Conservation (phyloP, 2,113 vertebrate species). For the Channa maculata region DNA sequence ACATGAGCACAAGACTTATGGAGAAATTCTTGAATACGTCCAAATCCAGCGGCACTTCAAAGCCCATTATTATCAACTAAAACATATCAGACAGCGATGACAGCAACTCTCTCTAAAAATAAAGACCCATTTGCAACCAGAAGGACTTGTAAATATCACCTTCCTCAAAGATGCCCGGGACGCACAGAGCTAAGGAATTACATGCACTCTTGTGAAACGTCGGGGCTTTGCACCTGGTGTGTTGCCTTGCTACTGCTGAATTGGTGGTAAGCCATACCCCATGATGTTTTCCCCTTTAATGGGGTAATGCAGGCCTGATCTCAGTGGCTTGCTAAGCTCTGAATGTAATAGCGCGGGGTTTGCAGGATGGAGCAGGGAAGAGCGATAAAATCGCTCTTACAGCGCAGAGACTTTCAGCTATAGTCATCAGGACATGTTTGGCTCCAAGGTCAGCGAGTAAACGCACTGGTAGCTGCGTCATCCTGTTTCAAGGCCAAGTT, state of each 20-base stretch:
- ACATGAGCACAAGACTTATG: background rate
- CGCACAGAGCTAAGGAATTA: conserved; percentile 26
- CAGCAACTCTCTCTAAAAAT: conserved; percentile 44
- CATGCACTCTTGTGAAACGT: conserved; percentile 52
- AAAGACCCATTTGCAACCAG: conserved; percentile 51
- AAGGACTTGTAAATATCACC: conserved; percentile 69
- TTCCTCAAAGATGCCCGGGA: conserved; percentile 57
- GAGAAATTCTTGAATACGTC: too few relatives aligned
- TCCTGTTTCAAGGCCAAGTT: conserved; percentile 81
- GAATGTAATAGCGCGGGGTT: conserved; percentile 12
- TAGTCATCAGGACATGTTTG: conserved; percentile 64
- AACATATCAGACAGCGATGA: background rate
- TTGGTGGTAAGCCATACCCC: conserved; percentile 50
- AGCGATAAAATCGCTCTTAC: conserved; percentile 36
- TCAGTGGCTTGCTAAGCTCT: conserved; percentile 45
- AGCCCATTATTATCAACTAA: background rate
- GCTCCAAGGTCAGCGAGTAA: conserved; percentile 74
- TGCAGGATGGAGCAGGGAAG: conserved; percentile 41
- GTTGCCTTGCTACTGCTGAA: conserved; percentile 55
- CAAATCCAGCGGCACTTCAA: background rate
- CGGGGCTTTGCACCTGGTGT: conserved; percentile 74
- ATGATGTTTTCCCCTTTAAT: conserved; percentile 47
- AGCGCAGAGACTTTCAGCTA: conserved; percentile 47
- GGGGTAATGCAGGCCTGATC: conserved; percentile 46
- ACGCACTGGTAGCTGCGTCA: conserved; percentile 73